Evolutionary conservation across 2,888 invertebrate genomes (phyloP), one percentile per base, ranked within the genome.

Genomic region (Drosophila borborema): DNA sequence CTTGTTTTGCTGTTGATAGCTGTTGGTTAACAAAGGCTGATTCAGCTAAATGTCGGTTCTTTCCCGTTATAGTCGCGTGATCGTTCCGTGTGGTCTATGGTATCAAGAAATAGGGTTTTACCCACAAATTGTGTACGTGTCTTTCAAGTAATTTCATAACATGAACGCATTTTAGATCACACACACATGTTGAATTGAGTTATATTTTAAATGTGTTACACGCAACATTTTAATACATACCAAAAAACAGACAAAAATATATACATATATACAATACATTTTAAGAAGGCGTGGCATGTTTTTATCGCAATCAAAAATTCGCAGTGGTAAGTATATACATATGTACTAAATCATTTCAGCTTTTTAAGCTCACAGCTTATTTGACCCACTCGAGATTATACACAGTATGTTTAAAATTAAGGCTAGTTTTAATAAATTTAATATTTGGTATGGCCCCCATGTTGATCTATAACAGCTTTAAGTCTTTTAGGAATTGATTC

Each of bases 141-240:
- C 9, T 38, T 2, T 2, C 20, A 23, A 31, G 18, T 40, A 45
- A 41, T 56, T 63, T 60, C 38, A 63, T 38, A 60, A 64, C 3
- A 1, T 23, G 14, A 54, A 61, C 56, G 80, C 38, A 59, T 77
- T 85, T 68, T 49, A 67, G 66, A 82, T 83, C 83, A 87, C 48
- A 69, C 18, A 55, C n/a, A 61, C 41, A 41, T 28, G 12, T 70
- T 69, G 49, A 68, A 64, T 71, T 72, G 20, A 56, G 67, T 85
- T 87, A 8, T 31, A 70, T 75, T 87, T 87, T 77, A 59, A 73
- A 66, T 70, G 64, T 68, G 59, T 70, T 75, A 84, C 48, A 70
- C 65, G 58, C 67, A 41, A 80, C 49, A 76, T 74, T 78, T 63
- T 62, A 72, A 65, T 81, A 69, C 48, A 67, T 41, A 78, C 53